Evolutionary conservation across 1,140 invertebrate species (phyloP), one percentile per base, ranked within the genome.

Genomic region (Panagrolaimus sp.): DNA sequence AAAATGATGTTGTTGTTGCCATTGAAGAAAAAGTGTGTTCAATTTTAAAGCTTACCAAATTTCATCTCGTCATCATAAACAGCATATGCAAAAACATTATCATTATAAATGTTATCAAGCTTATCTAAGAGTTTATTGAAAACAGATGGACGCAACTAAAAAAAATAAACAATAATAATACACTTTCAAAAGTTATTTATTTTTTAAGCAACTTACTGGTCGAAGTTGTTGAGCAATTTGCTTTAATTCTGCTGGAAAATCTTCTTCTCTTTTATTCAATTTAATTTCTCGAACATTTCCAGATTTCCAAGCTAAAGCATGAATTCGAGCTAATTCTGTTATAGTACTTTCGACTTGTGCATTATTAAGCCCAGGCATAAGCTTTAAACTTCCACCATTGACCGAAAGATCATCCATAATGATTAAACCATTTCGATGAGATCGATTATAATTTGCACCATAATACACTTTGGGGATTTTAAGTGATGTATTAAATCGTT

Each of bases 351-450:
- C 66, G 16, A 78, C 67, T 48, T 76, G 74, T 1, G 27, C 57
- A 44, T 76, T 66, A 44, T 51, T 78, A 47, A 76, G 68, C 9
- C 74, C 74, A 3, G 74, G 74, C 62, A 76, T 27, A 63, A 76
- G 45, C 9, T 51, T 53, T n/a, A 67, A 53, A 16, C 57, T 61
- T 27, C 13, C 20, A 0, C 65, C 71, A 65, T 25, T 27, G 14
- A 14, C n/a, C 0, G 63, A 78, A 5, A 76, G 23, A 57, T 76
- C 74, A 46, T 76, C 74, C 66, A 76, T 74, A 20, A 76, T 75
- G 16, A 76, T 78, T 31, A 76, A 25, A 14, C 74, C 74, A 43
- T 78, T 46, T 8, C 38, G 63, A 42, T 77, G 76, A 57, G n/a
- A 16, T 20, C 27, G 20, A 27, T 27, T 57, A 57, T 57, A 57